These are phyloP conservation scores for Rhingia rostrata DNA, from an alignment of 2,888 invertebrate species.

Conservation along the genomic window DNA sequence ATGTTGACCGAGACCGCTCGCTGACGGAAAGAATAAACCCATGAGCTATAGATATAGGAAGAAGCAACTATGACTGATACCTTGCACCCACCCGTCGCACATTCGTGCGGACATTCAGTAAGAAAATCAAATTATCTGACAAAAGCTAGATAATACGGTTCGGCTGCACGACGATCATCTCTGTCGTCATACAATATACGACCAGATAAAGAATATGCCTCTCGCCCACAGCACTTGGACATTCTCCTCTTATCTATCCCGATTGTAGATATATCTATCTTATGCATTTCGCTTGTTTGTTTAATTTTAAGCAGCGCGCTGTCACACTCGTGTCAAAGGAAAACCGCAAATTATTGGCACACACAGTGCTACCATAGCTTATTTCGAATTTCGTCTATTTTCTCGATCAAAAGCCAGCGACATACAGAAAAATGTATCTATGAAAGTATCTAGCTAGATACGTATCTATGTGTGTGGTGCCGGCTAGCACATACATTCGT, in stretches of 20 bases:
- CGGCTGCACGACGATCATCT: background rate
- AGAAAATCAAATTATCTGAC: constrained; percentile 24
- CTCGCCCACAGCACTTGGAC: background rate
- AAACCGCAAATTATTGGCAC: constrained; percentile 60
- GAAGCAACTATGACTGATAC: background rate
- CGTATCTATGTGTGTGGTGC: constrained; percentile 39
- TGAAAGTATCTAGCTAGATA: constrained; percentile 6
- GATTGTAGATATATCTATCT: background rate
- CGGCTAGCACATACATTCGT: constrained; percentile 23
- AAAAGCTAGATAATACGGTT: constrained; percentile 3
- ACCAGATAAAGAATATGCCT: constrained; percentile 14
- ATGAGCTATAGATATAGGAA: background rate
- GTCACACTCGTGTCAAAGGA: constrained; percentile 52
- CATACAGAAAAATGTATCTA: constrained; percentile 3
- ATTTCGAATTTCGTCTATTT: constrained; percentile 59
- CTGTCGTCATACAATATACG: constrained; percentile 22
- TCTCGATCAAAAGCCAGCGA: constrained; percentile 9
- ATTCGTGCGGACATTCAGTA: background rate
- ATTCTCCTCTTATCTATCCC: background rate
- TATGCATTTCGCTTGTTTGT: background rate
- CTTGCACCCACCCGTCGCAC: constrained; percentile 9
- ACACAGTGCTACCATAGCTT: constrained; percentile 49
- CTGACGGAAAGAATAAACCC: background rate
- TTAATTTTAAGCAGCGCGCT: constrained; percentile 36
- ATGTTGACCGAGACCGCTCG: background rate